phyloP scores from a whole-genome alignment of 2,888 invertebrate species.

The Thereva unica region DNA sequence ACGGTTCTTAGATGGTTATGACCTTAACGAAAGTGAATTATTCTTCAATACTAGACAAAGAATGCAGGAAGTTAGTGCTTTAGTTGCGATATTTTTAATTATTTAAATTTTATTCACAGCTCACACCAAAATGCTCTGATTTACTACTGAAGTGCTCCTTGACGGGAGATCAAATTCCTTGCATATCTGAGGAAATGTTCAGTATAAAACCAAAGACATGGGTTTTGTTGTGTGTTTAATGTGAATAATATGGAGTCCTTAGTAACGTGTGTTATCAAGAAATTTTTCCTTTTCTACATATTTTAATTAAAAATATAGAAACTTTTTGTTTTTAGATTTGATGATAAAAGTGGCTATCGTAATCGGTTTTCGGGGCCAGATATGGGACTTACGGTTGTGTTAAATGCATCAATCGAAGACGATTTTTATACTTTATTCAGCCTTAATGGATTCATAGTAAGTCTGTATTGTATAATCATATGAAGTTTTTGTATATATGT shows the following conservation, averaged over 20 bases:
- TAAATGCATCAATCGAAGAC: slow-evolving; percentile 64
- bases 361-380: slow-evolving; percentile 51
- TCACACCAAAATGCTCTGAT: slow-evolving; percentile 57
- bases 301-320: not conserved
- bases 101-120: slow-evolving; percentile 45
- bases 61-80: slow-evolving; percentile 47
- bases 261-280: not conserved
- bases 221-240: slow-evolving; percentile 61
- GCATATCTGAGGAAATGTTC: slow-evolving; percentile 51
- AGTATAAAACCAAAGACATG: slow-evolving; percentile 55
- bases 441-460: slow-evolving; percentile 64
- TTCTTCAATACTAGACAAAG: slow-evolving; percentile 49
- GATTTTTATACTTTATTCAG: slow-evolving; percentile 62
- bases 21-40: slow-evolving; percentile 50
- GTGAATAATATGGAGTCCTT: slow-evolving; percentile 42
- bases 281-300: too few relatives aligned
- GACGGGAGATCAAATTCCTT: slow-evolving; percentile 50
- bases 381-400: slow-evolving; percentile 62
- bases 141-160: slow-evolving; percentile 54
- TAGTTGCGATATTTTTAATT: not conserved
- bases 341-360: slow-evolving; percentile 42
- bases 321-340: not conserved
- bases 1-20: slow-evolving; percentile 51
- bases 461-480: slow-evolving; percentile 39
- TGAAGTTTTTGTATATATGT: not conserved